phyloP scores from a whole-genome alignment of 2,797 vertebrate genomes.

The Sciurus carolinensis region DNA sequence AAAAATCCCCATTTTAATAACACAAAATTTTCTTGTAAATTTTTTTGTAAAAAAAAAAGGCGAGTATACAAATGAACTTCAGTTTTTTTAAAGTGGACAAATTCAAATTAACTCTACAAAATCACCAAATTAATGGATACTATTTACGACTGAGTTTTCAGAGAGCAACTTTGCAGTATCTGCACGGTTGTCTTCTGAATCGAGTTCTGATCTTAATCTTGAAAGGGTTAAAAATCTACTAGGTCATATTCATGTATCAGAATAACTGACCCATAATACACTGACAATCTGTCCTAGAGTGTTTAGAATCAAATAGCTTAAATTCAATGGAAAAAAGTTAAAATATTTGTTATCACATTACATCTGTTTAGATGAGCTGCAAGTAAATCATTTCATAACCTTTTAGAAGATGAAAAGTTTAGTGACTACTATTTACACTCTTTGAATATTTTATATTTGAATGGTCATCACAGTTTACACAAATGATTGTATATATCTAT shows the following conservation, averaged over 20 bases:
- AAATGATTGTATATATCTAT: constrained; percentile 83
- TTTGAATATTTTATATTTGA: constrained; percentile 89
- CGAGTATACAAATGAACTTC: neutral
- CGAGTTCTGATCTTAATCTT: constrained; percentile 77
- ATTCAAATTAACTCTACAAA: neutral
- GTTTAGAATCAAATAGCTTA: constrained; percentile 75
- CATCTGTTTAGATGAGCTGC: constrained; percentile 86
- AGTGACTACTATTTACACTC: constrained; percentile 87
- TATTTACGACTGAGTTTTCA: neutral
- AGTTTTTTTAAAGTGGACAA: neutral
- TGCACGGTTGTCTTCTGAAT: constrained; percentile 64
- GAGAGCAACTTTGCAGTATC: neutral
- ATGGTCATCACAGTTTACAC: constrained; percentile 84
- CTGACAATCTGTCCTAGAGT: constrained; percentile 68
- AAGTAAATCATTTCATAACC: constrained; percentile 87
- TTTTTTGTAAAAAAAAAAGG: neutral
- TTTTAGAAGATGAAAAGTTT: constrained; percentile 87
- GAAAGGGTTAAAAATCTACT: constrained; percentile 86
- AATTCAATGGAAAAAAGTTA: constrained; percentile 80
- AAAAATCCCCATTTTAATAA: neutral
- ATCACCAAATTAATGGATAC: neutral
- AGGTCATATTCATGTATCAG: constrained; percentile 80
- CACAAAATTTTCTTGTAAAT: neutral
- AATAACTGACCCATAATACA: constrained; percentile 78
- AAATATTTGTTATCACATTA: constrained; percentile 85